Percentiles rank a stretch among this genome's conserved stretches.
phyloP scores from a whole-genome alignment of 2,113 vertebrate genomes.

The Odontesthes bonariensis region DNA sequence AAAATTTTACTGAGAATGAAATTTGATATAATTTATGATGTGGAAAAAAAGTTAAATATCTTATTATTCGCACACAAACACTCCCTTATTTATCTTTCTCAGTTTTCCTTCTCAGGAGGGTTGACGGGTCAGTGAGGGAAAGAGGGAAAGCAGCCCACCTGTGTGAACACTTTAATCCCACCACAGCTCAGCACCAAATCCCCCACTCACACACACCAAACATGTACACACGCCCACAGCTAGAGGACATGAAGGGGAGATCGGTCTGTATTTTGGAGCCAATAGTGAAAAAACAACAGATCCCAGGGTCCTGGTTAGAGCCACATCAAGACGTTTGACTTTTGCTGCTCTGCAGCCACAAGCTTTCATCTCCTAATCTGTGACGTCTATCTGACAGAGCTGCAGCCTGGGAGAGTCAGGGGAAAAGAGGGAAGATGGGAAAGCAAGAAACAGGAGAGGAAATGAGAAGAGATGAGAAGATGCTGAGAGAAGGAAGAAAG shows the following conservation, averaged over 20 bases:
- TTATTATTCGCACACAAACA: neutral
- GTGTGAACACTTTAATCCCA: constrained; percentile 43
- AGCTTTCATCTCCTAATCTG: constrained; percentile 78
- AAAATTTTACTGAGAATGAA: neutral
- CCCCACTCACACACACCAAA: constrained; percentile 63
- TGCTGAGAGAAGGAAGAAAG: neutral
- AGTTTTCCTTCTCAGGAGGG: constrained; percentile 24
- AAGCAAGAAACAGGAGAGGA: neutral
- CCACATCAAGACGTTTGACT: constrained; percentile 79
- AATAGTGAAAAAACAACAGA: constrained; percentile 78
- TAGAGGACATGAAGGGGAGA: constrained; percentile 70
- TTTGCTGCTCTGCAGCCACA: constrained; percentile 54
- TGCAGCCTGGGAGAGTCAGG: constrained; percentile 58
- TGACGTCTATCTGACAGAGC: constrained; percentile 71
- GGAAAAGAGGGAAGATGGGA: constrained; percentile 35
- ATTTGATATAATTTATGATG: neutral
- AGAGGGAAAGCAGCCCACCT: constrained; percentile 67
- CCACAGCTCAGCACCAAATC: constrained; percentile 54
- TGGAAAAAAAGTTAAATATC: neutral
- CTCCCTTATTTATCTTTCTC: neutral
- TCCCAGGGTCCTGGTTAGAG: constrained; percentile 66
- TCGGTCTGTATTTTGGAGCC: constrained; percentile 73
- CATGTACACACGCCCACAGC: constrained; percentile 47
- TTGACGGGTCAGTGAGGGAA: constrained; percentile 34
- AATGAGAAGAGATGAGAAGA: accelerated